Percentiles rank a stretch among this genome's conserved stretches.
Conservation (phyloP, 2,113 vertebrate genomes). For the Onychostoma macrolepis region DNA sequence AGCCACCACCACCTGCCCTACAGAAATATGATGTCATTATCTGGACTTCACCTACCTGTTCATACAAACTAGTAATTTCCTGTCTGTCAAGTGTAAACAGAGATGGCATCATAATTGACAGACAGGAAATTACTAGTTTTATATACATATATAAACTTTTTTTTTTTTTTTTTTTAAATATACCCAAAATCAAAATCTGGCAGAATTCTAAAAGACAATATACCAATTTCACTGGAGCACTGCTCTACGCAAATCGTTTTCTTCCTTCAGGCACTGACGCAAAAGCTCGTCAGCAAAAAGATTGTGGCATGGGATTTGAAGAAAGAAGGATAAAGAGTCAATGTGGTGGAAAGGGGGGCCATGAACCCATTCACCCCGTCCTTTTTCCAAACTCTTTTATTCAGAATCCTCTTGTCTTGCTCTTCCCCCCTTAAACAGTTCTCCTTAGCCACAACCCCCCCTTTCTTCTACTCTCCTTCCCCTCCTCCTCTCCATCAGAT, state of each 20-base stretch:
- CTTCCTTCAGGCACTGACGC: not conserved
- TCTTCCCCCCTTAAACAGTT: constrained; percentile 2
- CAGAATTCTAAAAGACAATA: not conserved
- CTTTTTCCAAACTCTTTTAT: constrained; percentile 37
- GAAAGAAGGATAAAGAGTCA: constrained; percentile 2
- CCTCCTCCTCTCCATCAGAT: constrained; percentile 51
- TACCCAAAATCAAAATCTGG: not conserved
- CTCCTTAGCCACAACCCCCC: constrained; percentile 19
- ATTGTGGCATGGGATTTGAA: not conserved
- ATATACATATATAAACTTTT: too few species aligned
- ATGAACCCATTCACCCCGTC: constrained; percentile 31
- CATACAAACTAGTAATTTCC: constrained; percentile 11
- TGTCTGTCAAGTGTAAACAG: not conserved
- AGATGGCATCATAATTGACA: not conserved
- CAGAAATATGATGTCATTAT: not conserved
- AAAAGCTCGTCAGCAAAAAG: constrained; percentile 9
- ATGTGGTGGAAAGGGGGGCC: not conserved
- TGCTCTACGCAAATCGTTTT: not conserved
- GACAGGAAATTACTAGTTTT: too few species aligned
- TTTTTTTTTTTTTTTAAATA: too few species aligned
- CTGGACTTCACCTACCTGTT: not conserved
- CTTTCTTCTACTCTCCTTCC: constrained; percentile 9
- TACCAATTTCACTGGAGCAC: not conserved
- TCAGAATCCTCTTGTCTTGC: constrained; percentile 45
- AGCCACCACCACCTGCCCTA: not conserved